Evolutionary conservation across 2,888 invertebrate species (phyloP).

Genomic region (Orthosia gracilis): DNA sequence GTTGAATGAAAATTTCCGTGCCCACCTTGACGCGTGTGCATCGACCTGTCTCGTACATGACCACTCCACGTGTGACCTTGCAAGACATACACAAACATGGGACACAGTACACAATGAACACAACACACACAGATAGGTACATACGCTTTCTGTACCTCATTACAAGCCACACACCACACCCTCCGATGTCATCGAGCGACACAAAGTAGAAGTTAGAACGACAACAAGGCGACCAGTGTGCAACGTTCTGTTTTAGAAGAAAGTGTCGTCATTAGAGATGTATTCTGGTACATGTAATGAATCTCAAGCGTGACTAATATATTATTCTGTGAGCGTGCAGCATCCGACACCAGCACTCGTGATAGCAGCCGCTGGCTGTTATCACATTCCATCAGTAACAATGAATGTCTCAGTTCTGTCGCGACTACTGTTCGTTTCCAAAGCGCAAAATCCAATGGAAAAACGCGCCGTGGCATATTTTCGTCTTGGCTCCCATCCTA

Average conservation of each 20-base stretch:
- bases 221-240: conserved; percentile 62
- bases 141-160: conserved; percentile 71
- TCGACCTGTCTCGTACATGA: conserved; percentile 85
- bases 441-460: conserved; percentile 90
- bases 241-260: conserved; percentile 68
- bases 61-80: conserved; percentile 87
- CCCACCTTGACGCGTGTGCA: conserved; percentile 88
- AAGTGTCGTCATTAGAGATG: conserved; percentile 68
- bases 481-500: conserved; percentile 91
- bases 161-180: conserved; percentile 59
- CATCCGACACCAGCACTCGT: conserved; percentile 57
- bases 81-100: conserved; percentile 83
- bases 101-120: conserved; percentile 77
- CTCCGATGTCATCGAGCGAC: conserved; percentile 27
- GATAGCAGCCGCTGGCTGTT: conserved; percentile 67
- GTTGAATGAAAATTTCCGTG: conserved; percentile 88
- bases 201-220: conserved; percentile 40
- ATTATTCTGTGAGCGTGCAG: conserved; percentile 59
- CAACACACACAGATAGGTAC: conserved; percentile 79
- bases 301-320: conserved; percentile 67
- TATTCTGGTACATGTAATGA: conserved; percentile 69
- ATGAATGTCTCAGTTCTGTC: conserved; percentile 79
- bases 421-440: conserved; percentile 87
- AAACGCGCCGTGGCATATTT: conserved; percentile 91
- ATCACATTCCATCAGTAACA: conserved; percentile 84